Evolutionary conservation across 2,888 invertebrate genomes (phyloP), one percentile per base, ranked within the genome.

Genomic region (Hypselothyrea guttata): DNA sequence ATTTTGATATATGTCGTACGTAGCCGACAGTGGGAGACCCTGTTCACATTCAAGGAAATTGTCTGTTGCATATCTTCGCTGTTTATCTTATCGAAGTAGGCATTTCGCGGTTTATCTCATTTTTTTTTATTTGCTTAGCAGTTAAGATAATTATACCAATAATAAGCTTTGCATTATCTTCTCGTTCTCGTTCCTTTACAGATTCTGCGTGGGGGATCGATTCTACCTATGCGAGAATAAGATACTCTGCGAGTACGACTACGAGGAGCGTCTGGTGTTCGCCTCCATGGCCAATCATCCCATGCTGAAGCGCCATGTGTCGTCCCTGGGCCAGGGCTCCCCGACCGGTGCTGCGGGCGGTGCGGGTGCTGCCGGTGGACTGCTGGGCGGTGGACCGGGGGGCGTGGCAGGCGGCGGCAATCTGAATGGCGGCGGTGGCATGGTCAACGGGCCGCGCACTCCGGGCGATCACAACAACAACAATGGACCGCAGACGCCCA

Each of bases 161-260:
- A n/a, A 22, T 22, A 22, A 22, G 3, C 7, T 22, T 22, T 22
- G 22, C 22, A 28, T 28, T 28, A 9, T 34, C 1, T 18, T 13
- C 4, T 37, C 5, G 4, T 9, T n/a, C 0, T 38, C 18, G 16
- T 12, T 16, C 7, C 15, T 56, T 59, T 66, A 4, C 93, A 98
- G 98, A 92, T 98, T 98, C 91, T 98, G 98, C 91, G 98, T 98
- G 37, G 98, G 98, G 28, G 98, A 98, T 90, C 94, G 97, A 71
- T 98, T 98, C 91, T 98, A 98, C 91, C 91, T 98, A 82, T 97
- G 97, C 91, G 98, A 98, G 91, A 98, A 98, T 91, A 97, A 98
- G 92, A 98, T 98, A 77, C 93, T 98, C 49, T 98, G 98, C 91
- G 98, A 98, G 91, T 98, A 98, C 89, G 98, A 98, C 90, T 98